Evolutionary conservation across 2,888 invertebrate species (phyloP).

Genomic region (Asteroscopus sphinx): DNA sequence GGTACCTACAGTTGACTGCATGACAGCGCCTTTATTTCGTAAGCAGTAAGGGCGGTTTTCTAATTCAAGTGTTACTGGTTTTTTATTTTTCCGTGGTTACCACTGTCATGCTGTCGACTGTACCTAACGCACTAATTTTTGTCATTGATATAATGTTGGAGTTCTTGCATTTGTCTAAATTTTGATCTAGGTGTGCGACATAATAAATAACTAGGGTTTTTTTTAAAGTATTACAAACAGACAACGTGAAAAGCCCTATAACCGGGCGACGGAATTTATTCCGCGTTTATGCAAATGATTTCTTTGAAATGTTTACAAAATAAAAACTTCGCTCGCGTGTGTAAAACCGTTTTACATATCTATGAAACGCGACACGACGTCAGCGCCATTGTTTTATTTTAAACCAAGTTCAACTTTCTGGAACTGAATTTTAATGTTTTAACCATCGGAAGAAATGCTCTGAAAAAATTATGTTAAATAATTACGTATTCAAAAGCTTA

Average conservation of each 20-base stretch:
- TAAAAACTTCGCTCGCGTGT: constrained; percentile 53
- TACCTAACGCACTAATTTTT: no score
- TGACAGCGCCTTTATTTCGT: no score
- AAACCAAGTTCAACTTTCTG: constrained; percentile 35
- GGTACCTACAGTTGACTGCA: no score
- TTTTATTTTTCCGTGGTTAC: no score
- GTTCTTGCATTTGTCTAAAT: no score
- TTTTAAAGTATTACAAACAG: background rate
- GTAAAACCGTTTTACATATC: constrained; percentile 62
- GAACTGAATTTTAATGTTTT: constrained; percentile 8
- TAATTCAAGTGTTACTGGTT: no score
- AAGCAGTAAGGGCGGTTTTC: no score
- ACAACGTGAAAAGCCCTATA: constrained; percentile 16
- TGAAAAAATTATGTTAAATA: constrained; percentile 5
- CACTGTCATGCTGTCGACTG: no score
- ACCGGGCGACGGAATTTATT: constrained; percentile 21
- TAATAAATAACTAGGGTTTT: no score
- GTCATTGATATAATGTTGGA: no score
- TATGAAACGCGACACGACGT: constrained; percentile 53
- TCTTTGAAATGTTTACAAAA: constrained; percentile 58
- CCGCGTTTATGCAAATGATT: constrained; percentile 60
- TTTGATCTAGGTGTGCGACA: no score
- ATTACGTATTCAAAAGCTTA: constrained; percentile 9
- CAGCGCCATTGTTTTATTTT: constrained; percentile 42
- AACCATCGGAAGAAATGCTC: constrained; percentile 14